phyloP scores from a whole-genome alignment of 37 sponge, comb jelly and placozoan species.

The Theonella swinhoei region DNA sequence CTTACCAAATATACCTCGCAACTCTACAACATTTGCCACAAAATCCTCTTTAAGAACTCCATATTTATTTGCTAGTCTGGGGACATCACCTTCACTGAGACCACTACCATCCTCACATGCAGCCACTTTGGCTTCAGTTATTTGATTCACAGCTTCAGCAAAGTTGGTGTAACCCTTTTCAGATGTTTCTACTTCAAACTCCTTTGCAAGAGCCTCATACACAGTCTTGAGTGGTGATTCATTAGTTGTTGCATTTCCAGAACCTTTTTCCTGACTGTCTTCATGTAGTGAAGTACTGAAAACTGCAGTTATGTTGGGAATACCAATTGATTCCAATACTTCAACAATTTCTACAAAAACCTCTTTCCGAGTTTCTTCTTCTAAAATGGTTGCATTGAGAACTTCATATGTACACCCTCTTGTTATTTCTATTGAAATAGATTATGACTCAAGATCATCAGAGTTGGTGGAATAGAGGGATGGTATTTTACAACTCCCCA shows the following conservation, averaged over 20 bases:
- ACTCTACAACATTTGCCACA: background rate
- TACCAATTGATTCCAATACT: background rate
- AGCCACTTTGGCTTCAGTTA: slow-evolving; percentile 18
- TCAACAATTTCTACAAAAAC: background rate
- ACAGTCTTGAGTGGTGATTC: background rate
- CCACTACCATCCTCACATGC: background rate
- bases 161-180: slow-evolving; percentile 11
- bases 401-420: background rate
- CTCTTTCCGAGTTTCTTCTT: background rate
- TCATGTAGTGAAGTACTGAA: background rate
- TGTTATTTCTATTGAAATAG: background rate
- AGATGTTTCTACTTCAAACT: slow-evolving; percentile 1
- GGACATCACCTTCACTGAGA: background rate
- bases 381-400: background rate
- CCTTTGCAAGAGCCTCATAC: slow-evolving; percentile 3
- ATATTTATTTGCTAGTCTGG: slow-evolving; percentile 1
- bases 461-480: background rate
- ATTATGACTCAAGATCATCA: no score
- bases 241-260: background rate
- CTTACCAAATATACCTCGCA: slow-evolving; percentile 27
- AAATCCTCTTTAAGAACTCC: background rate
- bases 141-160: slow-evolving; percentile 19
- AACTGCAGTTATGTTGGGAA: background rate
- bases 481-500: no score
- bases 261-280: no score